Percentiles rank a stretch among this genome's conserved stretches.
phyloP scores from a whole-genome alignment of 2,113 vertebrate genomes.

The Hucho hucho region DNA sequence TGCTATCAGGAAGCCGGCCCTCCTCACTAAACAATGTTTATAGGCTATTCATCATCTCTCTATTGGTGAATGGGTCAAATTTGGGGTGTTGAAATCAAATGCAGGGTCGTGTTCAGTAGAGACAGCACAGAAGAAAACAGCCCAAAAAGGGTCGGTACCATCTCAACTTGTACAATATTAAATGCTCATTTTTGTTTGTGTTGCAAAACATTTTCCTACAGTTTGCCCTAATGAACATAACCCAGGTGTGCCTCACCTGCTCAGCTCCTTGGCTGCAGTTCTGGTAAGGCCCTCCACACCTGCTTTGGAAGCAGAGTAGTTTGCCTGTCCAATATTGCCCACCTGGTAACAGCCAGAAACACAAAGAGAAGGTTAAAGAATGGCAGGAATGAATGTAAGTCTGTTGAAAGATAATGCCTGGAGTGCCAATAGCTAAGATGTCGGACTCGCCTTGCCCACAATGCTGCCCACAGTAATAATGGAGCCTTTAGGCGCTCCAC shows the following conservation, averaged over 20 bases:
- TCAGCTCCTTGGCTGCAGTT: constrained; percentile 81
- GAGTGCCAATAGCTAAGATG: not conserved
- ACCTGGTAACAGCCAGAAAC: constrained; percentile 65
- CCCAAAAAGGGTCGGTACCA: too few relatives aligned
- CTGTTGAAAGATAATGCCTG: not conserved
- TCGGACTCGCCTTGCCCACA: constrained; percentile 78
- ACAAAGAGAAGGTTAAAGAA: not conserved
- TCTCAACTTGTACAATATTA: too few relatives aligned
- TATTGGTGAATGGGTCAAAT: too few relatives aligned
- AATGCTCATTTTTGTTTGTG: too few relatives aligned
- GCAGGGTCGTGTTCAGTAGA: too few relatives aligned
- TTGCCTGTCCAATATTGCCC: constrained; percentile 85
- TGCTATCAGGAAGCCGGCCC: too few relatives aligned
- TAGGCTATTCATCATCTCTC: too few relatives aligned
- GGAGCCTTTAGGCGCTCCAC: constrained; percentile 78
- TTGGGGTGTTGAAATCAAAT: too few relatives aligned
- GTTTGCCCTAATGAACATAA: too few relatives aligned
- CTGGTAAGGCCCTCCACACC: constrained; percentile 84
- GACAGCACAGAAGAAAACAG: too few relatives aligned
- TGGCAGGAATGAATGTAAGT: not conserved
- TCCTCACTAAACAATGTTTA: too few relatives aligned
- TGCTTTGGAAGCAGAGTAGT: constrained; percentile 85
- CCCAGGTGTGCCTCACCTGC: constrained; percentile 62
- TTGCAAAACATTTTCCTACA: too few relatives aligned
- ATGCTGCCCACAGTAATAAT: constrained; percentile 89